Evolutionary conservation across 2,113 vertebrate genomes (phyloP).

Genomic region (Dicaeum eximium): DNA sequence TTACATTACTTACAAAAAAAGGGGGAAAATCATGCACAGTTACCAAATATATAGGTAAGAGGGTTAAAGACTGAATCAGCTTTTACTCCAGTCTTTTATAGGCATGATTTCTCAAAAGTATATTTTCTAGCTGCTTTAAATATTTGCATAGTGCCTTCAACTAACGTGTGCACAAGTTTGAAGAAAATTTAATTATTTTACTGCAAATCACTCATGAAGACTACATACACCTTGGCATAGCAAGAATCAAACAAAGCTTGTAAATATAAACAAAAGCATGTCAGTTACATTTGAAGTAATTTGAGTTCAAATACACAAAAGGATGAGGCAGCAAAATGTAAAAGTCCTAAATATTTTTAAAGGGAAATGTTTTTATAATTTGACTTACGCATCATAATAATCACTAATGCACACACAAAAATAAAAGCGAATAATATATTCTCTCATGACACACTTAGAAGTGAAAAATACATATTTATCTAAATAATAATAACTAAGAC

Average conservation of each 20-base stretch:
- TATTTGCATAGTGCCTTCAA: neutral
- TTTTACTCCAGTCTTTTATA: neutral
- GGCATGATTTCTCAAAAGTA: neutral
- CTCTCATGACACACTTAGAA: neutral
- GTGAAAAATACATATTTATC: neutral
- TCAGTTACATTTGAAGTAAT: neutral
- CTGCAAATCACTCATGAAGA: neutral
- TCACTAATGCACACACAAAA: neutral
- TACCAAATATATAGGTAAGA: neutral
- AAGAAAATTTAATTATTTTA: neutral
- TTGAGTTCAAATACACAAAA: neutral
- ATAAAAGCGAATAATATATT: neutral
- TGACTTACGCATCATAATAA: neutral
- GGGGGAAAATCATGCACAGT: neutral
- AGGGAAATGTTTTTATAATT: neutral
- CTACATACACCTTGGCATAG: neutral
- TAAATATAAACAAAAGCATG: neutral
- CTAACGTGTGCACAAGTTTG: neutral
- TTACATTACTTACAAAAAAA: neutral
- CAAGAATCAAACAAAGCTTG: neutral
- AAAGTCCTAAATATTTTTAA: neutral
- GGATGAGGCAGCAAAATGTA: neutral
- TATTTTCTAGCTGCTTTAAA: neutral
- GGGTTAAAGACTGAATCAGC: neutral
- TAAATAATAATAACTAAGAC: neutral